Conservation (phyloP, 2,113 vertebrate species). For the Uropsilus gracilis region DNA sequence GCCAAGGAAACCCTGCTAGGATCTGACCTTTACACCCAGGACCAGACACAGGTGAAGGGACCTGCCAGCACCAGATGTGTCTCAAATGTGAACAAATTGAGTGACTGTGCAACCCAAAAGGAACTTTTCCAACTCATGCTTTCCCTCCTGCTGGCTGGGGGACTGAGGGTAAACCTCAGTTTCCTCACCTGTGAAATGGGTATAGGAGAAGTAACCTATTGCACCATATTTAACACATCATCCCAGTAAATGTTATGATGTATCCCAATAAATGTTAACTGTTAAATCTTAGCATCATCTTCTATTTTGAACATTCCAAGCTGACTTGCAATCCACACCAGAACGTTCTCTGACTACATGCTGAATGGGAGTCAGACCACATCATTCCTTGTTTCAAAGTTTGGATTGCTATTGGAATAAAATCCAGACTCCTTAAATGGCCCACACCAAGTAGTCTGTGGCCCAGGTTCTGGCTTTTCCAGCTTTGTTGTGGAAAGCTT, state of each 20-base stretch:
- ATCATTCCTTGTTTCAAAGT: neutral
- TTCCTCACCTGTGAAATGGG: slow-evolving; percentile 2
- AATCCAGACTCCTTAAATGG: neutral
- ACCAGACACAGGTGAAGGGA: no score
- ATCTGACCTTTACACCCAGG: neutral
- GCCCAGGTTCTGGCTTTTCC: neutral
- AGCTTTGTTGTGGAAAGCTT: neutral
- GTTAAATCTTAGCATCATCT: neutral
- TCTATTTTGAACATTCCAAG: neutral
- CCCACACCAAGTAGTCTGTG: no score
- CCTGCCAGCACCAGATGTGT: neutral
- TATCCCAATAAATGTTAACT: neutral
- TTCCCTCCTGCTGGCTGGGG: neutral
- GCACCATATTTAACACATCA: neutral
- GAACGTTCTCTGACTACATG: neutral
- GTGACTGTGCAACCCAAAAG: neutral
- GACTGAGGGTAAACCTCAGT: neutral
- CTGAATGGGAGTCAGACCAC: neutral
- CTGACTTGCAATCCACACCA: neutral
- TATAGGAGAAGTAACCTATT: neutral
- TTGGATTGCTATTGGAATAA: neutral
- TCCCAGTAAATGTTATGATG: neutral
- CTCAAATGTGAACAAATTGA: neutral
- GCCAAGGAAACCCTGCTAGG: neutral
- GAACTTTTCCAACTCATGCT: neutral